Evolutionary conservation across 2,888 invertebrate genomes (phyloP), one percentile per base, ranked within the genome.

Genomic region (Drosophila basisetae): DNA sequence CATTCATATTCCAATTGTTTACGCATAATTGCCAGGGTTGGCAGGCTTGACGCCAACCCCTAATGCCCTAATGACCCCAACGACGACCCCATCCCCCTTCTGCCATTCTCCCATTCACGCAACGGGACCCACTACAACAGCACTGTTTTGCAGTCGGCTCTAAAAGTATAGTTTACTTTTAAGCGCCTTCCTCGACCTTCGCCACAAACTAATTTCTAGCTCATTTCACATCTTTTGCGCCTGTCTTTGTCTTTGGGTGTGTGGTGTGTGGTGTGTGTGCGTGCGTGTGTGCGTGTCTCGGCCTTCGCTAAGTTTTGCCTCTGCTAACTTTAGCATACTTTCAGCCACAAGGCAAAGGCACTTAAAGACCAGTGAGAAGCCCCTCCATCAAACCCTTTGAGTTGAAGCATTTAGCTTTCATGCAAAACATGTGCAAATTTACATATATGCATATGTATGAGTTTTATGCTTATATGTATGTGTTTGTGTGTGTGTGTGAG

Each of bases 131-230:
- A 37, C 4, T 31, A n/a, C 47, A 76, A 77, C n/a, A n/a, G n/a
- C n/a, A n/a, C 58, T 71, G 61, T 62, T 65, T 71, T 37, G 61
- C 58, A 33, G 60, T 64, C 53, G 43, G n/a, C 56, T 56, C 49
- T 43, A 62, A 59, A 61, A 70, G 63, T 76, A 60, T 72, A 49
- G 60, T 37, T 30, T 61, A 62, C 63, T 68, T 63, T 75, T 49
- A 43, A 64, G 68, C 55, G 65, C 50, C 54, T 52, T 22, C n/a
- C 53, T 22, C 73, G 82, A 86, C 89, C 84, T 84, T 89, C 84
- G 77, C 67, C 77, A 64, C 82, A 84, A 82, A 89, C 89, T 89
- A 89, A 84, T 84, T 84, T 84, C 82, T 79, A 82, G 84, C 89
- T 84, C 84, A 84, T 89, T 84, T 88, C 86, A 81, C 80, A 65